Base-by-base conservation (phyloP, 1,140 invertebrate species). In the Oryzaephilus surinamensis region DNA sequence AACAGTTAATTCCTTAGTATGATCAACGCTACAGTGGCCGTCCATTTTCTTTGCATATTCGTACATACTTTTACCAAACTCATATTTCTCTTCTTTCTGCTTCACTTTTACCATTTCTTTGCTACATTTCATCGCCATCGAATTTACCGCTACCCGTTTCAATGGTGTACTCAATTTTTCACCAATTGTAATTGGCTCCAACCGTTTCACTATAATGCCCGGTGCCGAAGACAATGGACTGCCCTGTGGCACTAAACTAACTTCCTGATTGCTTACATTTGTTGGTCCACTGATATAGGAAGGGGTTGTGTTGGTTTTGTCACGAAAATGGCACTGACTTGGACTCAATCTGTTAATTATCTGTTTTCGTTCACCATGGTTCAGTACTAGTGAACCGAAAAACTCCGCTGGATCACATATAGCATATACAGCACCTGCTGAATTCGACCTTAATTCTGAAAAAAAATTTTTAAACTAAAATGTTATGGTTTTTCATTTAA, bases 361-460 rank as follows among this genome's bases (percentile, higher is more conserved):
- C 27, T 13, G 29, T 17, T 13, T 30, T 51, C 49, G 20, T 19
- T 35, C 11, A 54, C 27, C 16, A 39, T 37, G n/a, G n/a, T n/a
- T n/a, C n/a, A n/a, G n/a, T n/a, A n/a, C n/a, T n/a, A n/a, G n/a
- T 6, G 53, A 50, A 12, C 58, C 58, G 33, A 61, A 61, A n/a
- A 54, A 38, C 13, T 54, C 46, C 0, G 49, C 50, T 2, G 56
- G 56, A 41, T 55, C 48, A 14, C 40, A 38, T 6, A 38, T 27
- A 10, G 45, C 28, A 6, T 67, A 65, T n/a, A 70, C 64, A 7
- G 71, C 68, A 1, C 73, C 72, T 24, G 72, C 65, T 1, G 72
- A 74, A 55, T 74, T 74, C 11, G 75, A 77, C 27, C 74, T 62
- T 2, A 62, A 58, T 38, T 73, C 74, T 67, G 47, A 24, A 24